Evolutionary conservation across 2,797 vertebrate species (phyloP), one percentile per base, ranked within the genome.

Genomic region (Pangasius krempfi): DNA sequence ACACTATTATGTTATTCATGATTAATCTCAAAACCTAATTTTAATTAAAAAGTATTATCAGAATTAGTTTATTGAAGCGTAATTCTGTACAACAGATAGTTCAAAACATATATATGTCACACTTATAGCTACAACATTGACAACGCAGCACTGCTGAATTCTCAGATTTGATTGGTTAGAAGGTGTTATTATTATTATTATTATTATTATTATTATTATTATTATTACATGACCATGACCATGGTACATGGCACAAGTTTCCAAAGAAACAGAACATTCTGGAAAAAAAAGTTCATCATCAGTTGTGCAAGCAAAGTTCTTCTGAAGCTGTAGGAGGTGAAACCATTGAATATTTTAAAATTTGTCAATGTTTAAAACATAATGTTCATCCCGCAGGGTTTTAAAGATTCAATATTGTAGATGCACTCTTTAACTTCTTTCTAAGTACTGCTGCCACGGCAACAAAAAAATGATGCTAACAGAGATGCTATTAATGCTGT

Each of bases 341-440:
- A 81, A 40, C 12, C 20, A 14, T 81, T 81, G 79, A 60, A 81
- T 81, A 60, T 81, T 81, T 40, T 6, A 60, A n/a, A 47, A 83
- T 44, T 9, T 6, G 25, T 56, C 56, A 40, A 82, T 82, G 58
- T 82, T 82, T 62, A 62, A 82, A 82, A 82, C 58, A 83, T 44
- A 27, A n/a, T 5, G 37, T n/a, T 64, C 58, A 8, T 44, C 58
- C 80, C 37, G 7, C 25, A n/a, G 37, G 58, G 80, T 27, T 82
- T 81, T 40, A 81, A 81, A 81, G n/a, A 62, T 44, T 82, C 80
- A 82, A 44, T 62, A 82, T 62, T 44, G 37, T 82, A 62, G 80
- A 25, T 62, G 80, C 3, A 0, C 25, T 27, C 33, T 82, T 44
- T 33, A 80, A 80, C 78, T 33, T n/a, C n/a, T 80, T 58, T 81